Conservation (phyloP, 35 echinoderm and acorn worm genomes). For the Eucidaris tribuloides region DNA sequence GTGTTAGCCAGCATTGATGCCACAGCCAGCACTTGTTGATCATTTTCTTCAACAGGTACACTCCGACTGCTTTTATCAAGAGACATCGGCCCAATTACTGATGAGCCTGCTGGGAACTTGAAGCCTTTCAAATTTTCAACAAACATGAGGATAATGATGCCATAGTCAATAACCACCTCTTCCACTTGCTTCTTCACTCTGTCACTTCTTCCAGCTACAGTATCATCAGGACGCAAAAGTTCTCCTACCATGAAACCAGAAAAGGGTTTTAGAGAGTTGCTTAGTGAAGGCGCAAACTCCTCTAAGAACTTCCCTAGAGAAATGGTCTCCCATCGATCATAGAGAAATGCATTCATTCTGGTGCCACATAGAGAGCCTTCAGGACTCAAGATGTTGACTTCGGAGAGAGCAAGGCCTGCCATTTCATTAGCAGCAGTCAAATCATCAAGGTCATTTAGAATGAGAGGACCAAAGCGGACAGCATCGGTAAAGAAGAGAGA, state of each 20-base stretch:
- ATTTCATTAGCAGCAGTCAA: not conserved
- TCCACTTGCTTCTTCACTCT: not conserved
- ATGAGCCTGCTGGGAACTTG: not conserved
- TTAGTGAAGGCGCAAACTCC: not conserved
- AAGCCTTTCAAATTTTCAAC: not conserved
- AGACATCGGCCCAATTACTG: too few species aligned
- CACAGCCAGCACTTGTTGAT: too few species aligned
- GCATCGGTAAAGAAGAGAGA: constrained; percentile 3
- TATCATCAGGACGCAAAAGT: not conserved
- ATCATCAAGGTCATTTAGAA: not conserved
- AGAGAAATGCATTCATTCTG: not conserved
- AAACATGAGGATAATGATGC: not conserved
- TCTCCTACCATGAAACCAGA: not conserved
- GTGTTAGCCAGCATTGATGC: too few species aligned
- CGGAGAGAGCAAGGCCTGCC: not conserved
- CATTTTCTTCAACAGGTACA: too few species aligned
- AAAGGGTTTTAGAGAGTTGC: not conserved
- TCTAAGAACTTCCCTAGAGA: not conserved
- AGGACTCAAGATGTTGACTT: not conserved
- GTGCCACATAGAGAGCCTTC: not conserved
- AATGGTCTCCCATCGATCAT: not conserved
- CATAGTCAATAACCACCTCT: constrained; percentile 13
- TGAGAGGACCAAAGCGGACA: not conserved
- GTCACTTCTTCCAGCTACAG: too few species aligned
- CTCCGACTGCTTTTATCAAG: too few species aligned